phyloP scores from a whole-genome alignment of 1,140 invertebrate genomes.

The Yoshiicerus persimilis region DNA sequence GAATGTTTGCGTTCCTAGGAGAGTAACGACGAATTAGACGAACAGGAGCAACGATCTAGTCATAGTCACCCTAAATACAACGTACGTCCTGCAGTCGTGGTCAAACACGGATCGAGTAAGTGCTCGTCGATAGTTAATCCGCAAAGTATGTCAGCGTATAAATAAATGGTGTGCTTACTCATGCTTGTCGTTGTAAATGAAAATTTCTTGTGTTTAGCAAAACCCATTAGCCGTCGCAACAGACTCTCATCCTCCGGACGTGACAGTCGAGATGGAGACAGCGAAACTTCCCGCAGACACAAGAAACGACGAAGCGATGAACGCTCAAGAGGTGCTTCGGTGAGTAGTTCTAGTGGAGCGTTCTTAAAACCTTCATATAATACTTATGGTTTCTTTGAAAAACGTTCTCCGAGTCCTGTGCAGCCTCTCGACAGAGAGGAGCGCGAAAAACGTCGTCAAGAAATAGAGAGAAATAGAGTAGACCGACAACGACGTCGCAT shows the following conservation, averaged over 20 bases:
- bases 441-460: slow-evolving; percentile 63
- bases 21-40: slow-evolving; percentile 29
- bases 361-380: neutral
- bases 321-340: slow-evolving; percentile 26
- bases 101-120: slow-evolving; percentile 33
- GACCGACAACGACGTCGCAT: slow-evolving; percentile 66
- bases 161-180: neutral
- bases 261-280: slow-evolving; percentile 35
- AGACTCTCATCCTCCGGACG: slow-evolving; percentile 32
- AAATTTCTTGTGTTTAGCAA: slow-evolving; percentile 20
- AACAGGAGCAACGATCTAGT: slow-evolving; percentile 36
- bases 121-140: slow-evolving; percentile 16
- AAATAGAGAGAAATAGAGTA: slow-evolving; percentile 67
- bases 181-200: neutral
- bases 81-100: slow-evolving; percentile 21
- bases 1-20: neutral
- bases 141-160: slow-evolving; percentile 24
- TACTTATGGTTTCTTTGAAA: neutral
- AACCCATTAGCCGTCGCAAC: slow-evolving; percentile 40
- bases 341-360: neutral
- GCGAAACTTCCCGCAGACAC: slow-evolving; percentile 36
- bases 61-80: slow-evolving; percentile 23
- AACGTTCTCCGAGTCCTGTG: neutral
- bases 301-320: slow-evolving; percentile 47
- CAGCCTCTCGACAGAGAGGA: slow-evolving; percentile 39